phyloP scores from a whole-genome alignment of 2,113 vertebrate genomes.

The Amphiprion ocellaris region DNA sequence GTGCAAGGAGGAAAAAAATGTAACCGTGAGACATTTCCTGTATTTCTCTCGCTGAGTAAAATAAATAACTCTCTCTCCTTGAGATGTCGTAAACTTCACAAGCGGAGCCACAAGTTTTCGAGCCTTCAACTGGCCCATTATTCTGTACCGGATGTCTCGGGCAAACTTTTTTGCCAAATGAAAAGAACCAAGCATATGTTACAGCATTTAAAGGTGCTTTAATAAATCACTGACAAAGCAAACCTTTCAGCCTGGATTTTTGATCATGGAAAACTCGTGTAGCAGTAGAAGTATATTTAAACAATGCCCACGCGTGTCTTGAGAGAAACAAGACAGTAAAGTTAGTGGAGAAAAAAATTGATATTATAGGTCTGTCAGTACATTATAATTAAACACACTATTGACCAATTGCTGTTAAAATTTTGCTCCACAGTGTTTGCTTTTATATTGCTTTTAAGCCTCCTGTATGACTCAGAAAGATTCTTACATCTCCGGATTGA shows the following conservation, averaged over 20 bases:
- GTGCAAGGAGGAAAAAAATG: slow-evolving; percentile 43
- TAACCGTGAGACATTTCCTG: slow-evolving; percentile 52
- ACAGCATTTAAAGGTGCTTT: slow-evolving; percentile 57
- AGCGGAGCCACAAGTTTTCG: slow-evolving; percentile 45
- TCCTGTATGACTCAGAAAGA: not conserved
- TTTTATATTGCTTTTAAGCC: not conserved
- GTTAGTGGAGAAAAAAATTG: not conserved
- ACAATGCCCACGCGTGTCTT: not conserved
- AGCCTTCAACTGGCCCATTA: slow-evolving; percentile 50
- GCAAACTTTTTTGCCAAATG: slow-evolving; percentile 32
- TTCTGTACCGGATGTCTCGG: slow-evolving; percentile 35
- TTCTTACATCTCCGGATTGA: not conserved
- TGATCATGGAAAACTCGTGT: slow-evolving; percentile 47
- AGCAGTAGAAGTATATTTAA: slow-evolving; percentile 22
- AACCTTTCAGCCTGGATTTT: slow-evolving; percentile 56
- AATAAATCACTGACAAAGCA: slow-evolving; percentile 65
- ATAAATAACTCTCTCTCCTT: slow-evolving; percentile 50
- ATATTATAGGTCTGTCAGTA: not conserved
- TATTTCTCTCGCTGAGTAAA: slow-evolving; percentile 49
- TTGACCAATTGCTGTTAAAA: not conserved
- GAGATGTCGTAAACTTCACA: slow-evolving; percentile 63
- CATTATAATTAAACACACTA: slow-evolving; percentile 8
- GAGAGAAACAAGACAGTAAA: slow-evolving; percentile 6
- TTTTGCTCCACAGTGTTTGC: not conserved
- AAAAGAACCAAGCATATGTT: slow-evolving; percentile 61